phyloP scores from a whole-genome alignment of 1,140 invertebrate genomes.

The Bombus sibiricus region DNA sequence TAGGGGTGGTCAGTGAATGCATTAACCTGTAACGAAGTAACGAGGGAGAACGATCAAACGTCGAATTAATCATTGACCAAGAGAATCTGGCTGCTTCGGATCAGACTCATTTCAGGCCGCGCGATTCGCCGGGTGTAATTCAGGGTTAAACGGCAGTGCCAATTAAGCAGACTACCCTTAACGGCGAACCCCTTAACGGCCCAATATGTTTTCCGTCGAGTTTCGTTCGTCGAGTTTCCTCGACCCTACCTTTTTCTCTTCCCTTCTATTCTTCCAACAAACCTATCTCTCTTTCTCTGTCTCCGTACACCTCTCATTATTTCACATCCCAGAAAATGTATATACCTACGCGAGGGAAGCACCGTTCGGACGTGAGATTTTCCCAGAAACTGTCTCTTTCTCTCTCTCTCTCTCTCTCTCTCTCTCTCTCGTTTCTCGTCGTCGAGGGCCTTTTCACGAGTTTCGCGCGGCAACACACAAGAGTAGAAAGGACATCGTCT shows the following conservation, averaged over 20 bases:
- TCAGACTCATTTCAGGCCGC: slow-evolving; percentile 39
- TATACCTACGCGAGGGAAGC: slow-evolving; percentile 1
- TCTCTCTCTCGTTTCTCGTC: not conserved
- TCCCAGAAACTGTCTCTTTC: slow-evolving; percentile 8
- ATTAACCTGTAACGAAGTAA: not conserved
- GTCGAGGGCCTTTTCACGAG: slow-evolving; percentile 12
- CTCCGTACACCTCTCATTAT: slow-evolving; percentile 37
- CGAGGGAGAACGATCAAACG: not conserved
- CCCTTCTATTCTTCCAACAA: not conserved
- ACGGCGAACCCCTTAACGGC: slow-evolving; percentile 73
- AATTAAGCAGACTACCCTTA: slow-evolving; percentile 76
- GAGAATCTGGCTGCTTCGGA: slow-evolving; percentile 62
- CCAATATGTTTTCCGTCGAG: slow-evolving; percentile 78
- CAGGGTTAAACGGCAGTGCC: slow-evolving; percentile 71
- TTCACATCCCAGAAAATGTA: slow-evolving; percentile 7
- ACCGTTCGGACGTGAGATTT: slow-evolving; percentile 70
- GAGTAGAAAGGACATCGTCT: not conserved
- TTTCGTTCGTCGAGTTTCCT: slow-evolving; percentile 42
- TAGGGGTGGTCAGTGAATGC: not conserved
- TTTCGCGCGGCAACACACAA: not conserved
- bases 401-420: not conserved
- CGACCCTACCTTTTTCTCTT: not conserved
- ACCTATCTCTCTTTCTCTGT: not conserved
- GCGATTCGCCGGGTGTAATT: slow-evolving; percentile 59
- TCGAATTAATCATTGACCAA: slow-evolving; percentile 59